Base-by-base conservation (phyloP, 2,113 vertebrate species). In the Raphicerus campestris region DNA sequence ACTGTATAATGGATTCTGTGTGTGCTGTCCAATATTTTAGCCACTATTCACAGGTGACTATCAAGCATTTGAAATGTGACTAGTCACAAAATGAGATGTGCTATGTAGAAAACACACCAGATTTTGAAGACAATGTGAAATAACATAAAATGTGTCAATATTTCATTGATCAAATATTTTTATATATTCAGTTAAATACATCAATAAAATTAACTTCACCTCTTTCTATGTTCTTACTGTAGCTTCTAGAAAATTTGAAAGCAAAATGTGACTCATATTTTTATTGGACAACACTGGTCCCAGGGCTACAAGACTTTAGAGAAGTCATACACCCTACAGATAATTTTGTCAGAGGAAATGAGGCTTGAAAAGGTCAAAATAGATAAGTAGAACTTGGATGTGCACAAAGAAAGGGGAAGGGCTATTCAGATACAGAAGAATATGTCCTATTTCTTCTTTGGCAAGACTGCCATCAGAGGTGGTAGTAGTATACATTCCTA, bases 241-340 rank as follows among this genome's bases (percentile, higher is more conserved):
- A 87, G 32, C 49, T 73, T 28, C 20, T 80, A 70, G 88, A 85
- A 93, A 93, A 93, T 45, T 51, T 85, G 53, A 85, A 96, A 92
- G 47, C 32, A 73, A 17, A 8, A 26, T n/a, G 42, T 66, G 58
- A 20, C 20, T 96, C 49, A 20, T 32, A 10, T 53, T 84, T 94
- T 92, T 83, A 70, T 87, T 84, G 53, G 32, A 42, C n/a, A 58
- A 10, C 66, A 75, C 24, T 73, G 30, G 11, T 77, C 42, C 22
- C 55, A 61, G 61, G 53, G 66, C 77, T 32, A 4, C 10, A 91
- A 30, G 26, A 63, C 32, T 82, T 85, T 60, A 91, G 49, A 97
- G 30, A 83, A 92, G 24, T 47, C 66, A 47, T 85, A 70, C 19
- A 60, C n/a, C 15, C 61, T 51, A 39, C 16, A 45, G 13, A 22